Evolutionary conservation across 37 sponge, comb jelly and placozoan species (phyloP), one percentile per base, ranked within the genome.

Genomic region (Lycopodina hypogea): DNA sequence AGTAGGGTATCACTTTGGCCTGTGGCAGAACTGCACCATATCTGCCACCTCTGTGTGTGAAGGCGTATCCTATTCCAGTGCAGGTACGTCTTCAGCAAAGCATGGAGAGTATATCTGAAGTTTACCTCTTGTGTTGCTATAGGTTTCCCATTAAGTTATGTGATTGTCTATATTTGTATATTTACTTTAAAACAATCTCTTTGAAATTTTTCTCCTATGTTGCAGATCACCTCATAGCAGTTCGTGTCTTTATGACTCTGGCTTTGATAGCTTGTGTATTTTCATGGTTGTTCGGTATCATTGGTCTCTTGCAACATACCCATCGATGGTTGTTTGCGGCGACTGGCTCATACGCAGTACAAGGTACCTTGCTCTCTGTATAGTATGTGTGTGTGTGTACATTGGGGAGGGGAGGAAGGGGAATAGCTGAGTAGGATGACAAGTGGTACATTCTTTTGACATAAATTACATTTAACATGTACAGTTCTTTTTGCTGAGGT

Each of bases 11-110:
- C 87, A 75, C 76, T 36, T 32, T 0, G 87, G 87, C 0, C 71
- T 86, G 63, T 86, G 87, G 87, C 72, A 80, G 48, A 80, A 80
- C 61, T 86, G 87, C 74, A 60, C 74, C 37, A 21, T 29, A 26
- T 18, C 45, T 73, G 53, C 34, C 1, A 9, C 53, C 45, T 14
- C 42, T 53, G 65, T 26, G 0, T 81, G 82, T 48, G 11, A 4
- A 17, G 7, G 50, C 18, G 0, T 81, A 0, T 52, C 74, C 14
- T 52, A 72, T 4, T 64, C 4, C 14, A 74, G 32, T 21, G 74
- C 82, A 38, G 33, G 74, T 81, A 68, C 11, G 64, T 50, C 36
- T 12, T 70, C 12, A 6, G 37, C 7, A 71, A 48, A 12, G 35
- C 4, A 15, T 32, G 2, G 9, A 30, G 3, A 32, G 2, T 41